phyloP scores from a whole-genome alignment of 1,140 invertebrate genomes.

The Hylyphantes graminicola region DNA sequence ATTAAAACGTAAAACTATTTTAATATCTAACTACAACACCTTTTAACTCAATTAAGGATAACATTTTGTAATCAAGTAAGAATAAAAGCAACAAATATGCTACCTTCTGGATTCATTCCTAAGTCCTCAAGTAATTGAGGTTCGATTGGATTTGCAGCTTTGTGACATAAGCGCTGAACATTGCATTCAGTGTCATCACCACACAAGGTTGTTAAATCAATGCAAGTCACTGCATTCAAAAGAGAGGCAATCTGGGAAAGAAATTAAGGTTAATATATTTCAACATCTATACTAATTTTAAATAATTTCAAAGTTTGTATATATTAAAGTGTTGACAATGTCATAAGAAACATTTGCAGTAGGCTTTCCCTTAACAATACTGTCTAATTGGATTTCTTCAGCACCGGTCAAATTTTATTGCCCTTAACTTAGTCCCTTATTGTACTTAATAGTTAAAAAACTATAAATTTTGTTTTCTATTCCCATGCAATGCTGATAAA shows the following conservation, averaged over 20 bases:
- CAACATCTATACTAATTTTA: background rate
- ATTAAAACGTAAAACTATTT: too few species aligned
- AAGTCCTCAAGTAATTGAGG: slow-evolving; percentile 68
- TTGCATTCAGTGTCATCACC: slow-evolving; percentile 88
- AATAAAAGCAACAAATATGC: slow-evolving; percentile 27
- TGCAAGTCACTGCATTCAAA: slow-evolving; percentile 82
- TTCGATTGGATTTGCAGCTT: slow-evolving; percentile 75
- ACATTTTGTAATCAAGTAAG: too few species aligned
- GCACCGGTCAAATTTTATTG: too few species aligned
- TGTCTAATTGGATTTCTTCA: background rate
- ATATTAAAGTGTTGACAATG: background rate
- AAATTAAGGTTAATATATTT: slow-evolving; percentile 64
- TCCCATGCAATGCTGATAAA: too few species aligned
- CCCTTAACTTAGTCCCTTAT: too few species aligned
- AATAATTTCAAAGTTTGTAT: background rate
- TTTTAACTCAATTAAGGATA: too few species aligned
- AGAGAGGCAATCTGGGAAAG: slow-evolving; percentile 77
- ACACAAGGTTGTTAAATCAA: slow-evolving; percentile 91
- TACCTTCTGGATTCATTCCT: slow-evolving; percentile 65
- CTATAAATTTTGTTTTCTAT: too few species aligned
- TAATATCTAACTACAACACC: too few species aligned
- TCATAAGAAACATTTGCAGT: background rate
- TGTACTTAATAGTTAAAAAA: too few species aligned
- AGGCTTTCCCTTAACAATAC: background rate
- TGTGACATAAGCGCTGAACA: slow-evolving; percentile 82